Evolutionary conservation across 2,888 invertebrate genomes (phyloP), one percentile per base, ranked within the genome.

Genomic region (Mystacides longicornis): DNA sequence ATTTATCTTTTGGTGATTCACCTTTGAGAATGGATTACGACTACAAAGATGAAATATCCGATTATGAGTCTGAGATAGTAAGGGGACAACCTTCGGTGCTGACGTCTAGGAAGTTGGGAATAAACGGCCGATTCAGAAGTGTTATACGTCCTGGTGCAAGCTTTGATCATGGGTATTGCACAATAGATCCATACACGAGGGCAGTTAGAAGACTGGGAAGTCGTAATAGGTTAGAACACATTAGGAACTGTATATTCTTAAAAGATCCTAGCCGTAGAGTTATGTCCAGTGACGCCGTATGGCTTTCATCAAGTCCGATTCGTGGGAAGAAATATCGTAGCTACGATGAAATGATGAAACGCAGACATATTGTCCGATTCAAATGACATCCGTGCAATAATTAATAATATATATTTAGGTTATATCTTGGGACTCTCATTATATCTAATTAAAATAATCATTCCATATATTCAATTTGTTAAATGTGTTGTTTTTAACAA

Each of bases 321-420:
- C 54, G 49, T 22, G 52, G 48, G 2, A 58, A 62, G 49, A 58
- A 57, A 46, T 58, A 56, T 49, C 56, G 54, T 31, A 62, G 62
- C 52, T 58, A 58, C 52, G 62, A 62, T 43, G 62, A 62, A 45
- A 62, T 62, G 59, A 58, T 60, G 45, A 60, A 60, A 43, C 56
- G 51, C 33, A 55, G 60, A 43, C 62, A 60, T 19, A 56, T 58
- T n/a, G 61, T 61, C 23, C 53, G 61, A 4, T 61, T 61, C 52
- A 37, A 61, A 49, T 61, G 54, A 56, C 33, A 19, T 23, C 46
- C 46, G 33, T 19, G 23, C 37, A 37, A 27, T 27, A 27, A 5
- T 27, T 5, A 27, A 37, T 19, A 49, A n/a, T n/a, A n/a, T n/a
- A n/a, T n/a, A n/a, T n/a, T n/a, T n/a, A n/a, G n/a, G n/a, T n/a